Evolutionary conservation across 2,888 invertebrate species (phyloP).

Genomic region (Ametastegia equiseti): DNA sequence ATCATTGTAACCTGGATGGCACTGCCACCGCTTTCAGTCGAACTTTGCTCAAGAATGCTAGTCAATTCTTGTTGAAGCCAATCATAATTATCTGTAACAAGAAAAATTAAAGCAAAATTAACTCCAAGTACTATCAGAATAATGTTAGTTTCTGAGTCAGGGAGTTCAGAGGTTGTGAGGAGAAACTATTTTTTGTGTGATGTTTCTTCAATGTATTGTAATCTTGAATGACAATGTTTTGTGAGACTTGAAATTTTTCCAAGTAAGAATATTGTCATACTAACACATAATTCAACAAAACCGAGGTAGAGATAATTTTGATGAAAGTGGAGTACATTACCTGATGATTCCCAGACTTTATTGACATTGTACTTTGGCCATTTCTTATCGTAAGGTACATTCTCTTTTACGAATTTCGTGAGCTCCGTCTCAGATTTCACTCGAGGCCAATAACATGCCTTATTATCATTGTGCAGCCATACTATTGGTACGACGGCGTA

Average conservation of each 20-base stretch:
- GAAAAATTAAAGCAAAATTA: neutral
- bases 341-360: neutral
- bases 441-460: neutral
- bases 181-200: too few relatives aligned
- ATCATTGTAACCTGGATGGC: neutral
- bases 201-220: too few relatives aligned
- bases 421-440: neutral
- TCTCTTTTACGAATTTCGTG: neutral
- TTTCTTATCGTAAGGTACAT: neutral
- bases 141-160: too few relatives aligned
- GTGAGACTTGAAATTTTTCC: neutral
- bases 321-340: neutral
- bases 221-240: too few relatives aligned
- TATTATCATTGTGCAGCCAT: neutral
- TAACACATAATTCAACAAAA: neutral
- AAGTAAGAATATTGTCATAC: neutral
- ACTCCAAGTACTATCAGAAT: neutral
- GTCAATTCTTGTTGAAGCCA: neutral
- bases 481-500: neutral
- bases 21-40: neutral
- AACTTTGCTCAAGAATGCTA: neutral
- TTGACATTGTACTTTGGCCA: neutral
- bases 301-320: neutral
- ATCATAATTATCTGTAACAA: neutral
- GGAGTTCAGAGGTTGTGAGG: neutral